Evolutionary conservation across 2,797 vertebrate species (phyloP).

Genomic region (Falco cherrug): DNA sequence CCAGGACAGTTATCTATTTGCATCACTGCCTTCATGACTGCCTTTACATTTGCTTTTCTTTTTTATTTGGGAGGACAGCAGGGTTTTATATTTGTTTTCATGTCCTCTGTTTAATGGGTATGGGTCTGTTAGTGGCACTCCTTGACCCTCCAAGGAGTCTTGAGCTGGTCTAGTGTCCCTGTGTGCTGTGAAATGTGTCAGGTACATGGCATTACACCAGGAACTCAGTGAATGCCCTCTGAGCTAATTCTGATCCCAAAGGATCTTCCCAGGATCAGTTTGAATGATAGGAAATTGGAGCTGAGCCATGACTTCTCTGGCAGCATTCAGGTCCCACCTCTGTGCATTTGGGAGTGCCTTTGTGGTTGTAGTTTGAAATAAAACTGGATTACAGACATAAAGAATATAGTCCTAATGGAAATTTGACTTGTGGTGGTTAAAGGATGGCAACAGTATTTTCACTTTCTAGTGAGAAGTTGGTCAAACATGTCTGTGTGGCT

Average conservation of each 20-base stretch:
- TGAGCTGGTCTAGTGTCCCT: not conserved
- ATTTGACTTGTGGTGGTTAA: not conserved
- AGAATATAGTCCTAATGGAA: not conserved
- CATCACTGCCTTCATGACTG: not conserved
- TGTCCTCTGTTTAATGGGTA: not conserved
- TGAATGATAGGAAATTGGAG: not conserved
- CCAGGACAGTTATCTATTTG: not conserved
- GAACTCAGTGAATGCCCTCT: not conserved
- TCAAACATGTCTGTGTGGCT: not conserved
- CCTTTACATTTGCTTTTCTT: not conserved
- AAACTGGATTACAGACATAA: not conserved
- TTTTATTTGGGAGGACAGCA: not conserved
- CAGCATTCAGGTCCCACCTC: not conserved
- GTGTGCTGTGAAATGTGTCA: not conserved
- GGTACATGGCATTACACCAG: not conserved
- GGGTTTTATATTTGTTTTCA: not conserved
- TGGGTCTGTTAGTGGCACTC: not conserved
- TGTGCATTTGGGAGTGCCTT: not conserved
- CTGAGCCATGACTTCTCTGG: not conserved
- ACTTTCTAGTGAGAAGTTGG: not conserved
- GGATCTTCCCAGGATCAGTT: not conserved
- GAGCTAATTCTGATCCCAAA: not conserved
- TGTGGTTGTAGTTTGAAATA: not conserved
- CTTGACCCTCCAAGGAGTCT: not conserved
- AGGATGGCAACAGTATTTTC: not conserved